phyloP scores from a whole-genome alignment of 2,113 vertebrate genomes.

The Haplotaxodon microlepis region DNA sequence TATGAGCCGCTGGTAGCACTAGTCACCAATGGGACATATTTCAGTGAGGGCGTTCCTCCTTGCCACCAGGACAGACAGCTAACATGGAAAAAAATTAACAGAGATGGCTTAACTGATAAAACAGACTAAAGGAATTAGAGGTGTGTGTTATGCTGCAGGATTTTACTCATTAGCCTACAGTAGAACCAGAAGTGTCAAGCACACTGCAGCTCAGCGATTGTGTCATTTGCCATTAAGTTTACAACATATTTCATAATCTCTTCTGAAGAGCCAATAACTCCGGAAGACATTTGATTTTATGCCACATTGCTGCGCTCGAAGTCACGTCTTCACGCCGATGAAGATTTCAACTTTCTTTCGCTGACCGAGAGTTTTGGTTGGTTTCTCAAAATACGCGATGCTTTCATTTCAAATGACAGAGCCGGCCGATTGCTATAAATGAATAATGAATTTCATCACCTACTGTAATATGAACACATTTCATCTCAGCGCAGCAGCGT shows the following conservation, averaged over 20 bases:
- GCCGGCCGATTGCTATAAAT: slow-evolving; percentile 35
- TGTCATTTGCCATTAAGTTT: neutral
- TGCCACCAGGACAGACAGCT: neutral
- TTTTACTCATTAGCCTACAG: neutral
- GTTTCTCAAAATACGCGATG: neutral
- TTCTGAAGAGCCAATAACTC: neutral
- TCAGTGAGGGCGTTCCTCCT: neutral
- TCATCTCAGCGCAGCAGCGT: neutral
- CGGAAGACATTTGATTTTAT: neutral
- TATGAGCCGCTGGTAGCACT: neutral
- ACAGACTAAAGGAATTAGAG: neutral
- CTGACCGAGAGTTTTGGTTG: neutral
- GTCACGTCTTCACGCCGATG: neutral
- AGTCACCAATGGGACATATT: neutral
- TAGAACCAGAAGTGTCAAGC: neutral
- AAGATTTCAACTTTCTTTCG: neutral
- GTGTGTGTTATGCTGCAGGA: neutral
- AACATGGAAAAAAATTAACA: neutral
- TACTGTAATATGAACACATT: slow-evolving; percentile 24
- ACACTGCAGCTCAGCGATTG: neutral
- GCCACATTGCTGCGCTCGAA: neutral
- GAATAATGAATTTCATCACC: slow-evolving; percentile 61
- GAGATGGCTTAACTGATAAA: neutral
- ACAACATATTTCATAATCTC: neutral
- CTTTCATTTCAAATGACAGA: slow-evolving; percentile 23